Evolutionary conservation across 2,888 invertebrate species (phyloP), one percentile per base, ranked within the genome.

Genomic region (Cosmia pyralina): DNA sequence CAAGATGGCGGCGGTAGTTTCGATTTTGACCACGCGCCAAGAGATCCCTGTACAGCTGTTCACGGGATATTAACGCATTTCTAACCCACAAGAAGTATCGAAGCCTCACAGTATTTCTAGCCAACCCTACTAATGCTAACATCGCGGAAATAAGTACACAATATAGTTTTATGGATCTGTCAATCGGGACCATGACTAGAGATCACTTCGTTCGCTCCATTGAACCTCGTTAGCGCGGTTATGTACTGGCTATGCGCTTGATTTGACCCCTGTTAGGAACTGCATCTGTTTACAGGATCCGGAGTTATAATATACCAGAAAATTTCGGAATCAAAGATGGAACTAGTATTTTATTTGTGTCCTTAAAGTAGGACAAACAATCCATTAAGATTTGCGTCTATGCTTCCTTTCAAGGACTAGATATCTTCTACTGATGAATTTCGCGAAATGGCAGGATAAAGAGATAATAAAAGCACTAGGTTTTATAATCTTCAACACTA

Each of bases 191-290:
- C 65, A 86, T 87, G 88, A 85, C 77, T 85, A 69, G 76, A 59
- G 67, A 66, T 79, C 80, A 75, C 71, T 50, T 81, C 70, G 82
- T 83, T 84, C 60, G 50, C 67, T 72, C 81, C 74, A 89, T 88
- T 90, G 84, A 82, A 75, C 78, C 71, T 88, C 72, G 86, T 90
- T 85, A 86, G 63, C 58, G 53, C 50, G 1, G 34, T 22, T 50
- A 75, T 53, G 59, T 38, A 86, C 79, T 62, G 67, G 68, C 72
- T 53, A 79, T 83, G 65, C 72, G 66, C 52, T 76, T 80, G 70
- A 82, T 69, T 81, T 84, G 86, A 85, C 87, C 87, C 60, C 58
- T 46, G 70, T 75, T 82, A 66, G 15, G 50, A 11, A 41, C 50
- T 69, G 63, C 71, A 82, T 72, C 57, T 72, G 76, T 83, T 83